Conservation (phyloP, 2,888 invertebrate species). For the Pseudococcus longispinus region DNA sequence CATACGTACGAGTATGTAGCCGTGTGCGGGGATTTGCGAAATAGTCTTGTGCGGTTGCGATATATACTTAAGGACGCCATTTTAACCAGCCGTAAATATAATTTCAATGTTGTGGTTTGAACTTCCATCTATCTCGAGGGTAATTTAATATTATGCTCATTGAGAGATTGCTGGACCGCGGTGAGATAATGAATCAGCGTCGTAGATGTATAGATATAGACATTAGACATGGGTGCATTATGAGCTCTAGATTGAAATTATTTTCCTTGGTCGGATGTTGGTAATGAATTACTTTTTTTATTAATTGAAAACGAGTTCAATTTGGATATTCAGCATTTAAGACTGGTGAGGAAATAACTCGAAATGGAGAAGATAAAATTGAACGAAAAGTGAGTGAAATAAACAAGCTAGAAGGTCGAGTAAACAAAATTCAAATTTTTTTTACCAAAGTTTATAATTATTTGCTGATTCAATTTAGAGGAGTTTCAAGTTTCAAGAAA, state of each 20-base stretch:
- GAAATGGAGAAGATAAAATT: too few relatives aligned
- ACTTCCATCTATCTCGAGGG: neutral
- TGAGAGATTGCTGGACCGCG: neutral
- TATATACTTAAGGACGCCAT: neutral
- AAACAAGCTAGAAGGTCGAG: too few relatives aligned
- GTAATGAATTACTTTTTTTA: neutral
- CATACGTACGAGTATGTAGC: neutral
- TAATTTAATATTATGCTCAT: neutral
- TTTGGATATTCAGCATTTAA: neutral
- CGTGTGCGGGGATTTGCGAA: neutral
- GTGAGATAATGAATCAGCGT: neutral
- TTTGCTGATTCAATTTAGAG: too few relatives aligned
- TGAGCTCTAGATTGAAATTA: neutral
- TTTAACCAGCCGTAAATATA: slow-evolving; percentile 16
- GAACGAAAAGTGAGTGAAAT: too few relatives aligned
- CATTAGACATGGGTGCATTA: neutral
- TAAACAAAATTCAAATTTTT: too few relatives aligned
- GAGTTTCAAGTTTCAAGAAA: too few relatives aligned
- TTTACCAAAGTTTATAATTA: too few relatives aligned
- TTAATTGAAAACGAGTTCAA: neutral
- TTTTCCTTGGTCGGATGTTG: neutral
- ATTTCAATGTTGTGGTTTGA: slow-evolving; percentile 46
- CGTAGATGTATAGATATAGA: too few relatives aligned
- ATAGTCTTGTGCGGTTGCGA: neutral
- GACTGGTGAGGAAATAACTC: neutral